Evolutionary conservation across 2,113 vertebrate species (phyloP).

Genomic region (Struthidea cinerea): DNA sequence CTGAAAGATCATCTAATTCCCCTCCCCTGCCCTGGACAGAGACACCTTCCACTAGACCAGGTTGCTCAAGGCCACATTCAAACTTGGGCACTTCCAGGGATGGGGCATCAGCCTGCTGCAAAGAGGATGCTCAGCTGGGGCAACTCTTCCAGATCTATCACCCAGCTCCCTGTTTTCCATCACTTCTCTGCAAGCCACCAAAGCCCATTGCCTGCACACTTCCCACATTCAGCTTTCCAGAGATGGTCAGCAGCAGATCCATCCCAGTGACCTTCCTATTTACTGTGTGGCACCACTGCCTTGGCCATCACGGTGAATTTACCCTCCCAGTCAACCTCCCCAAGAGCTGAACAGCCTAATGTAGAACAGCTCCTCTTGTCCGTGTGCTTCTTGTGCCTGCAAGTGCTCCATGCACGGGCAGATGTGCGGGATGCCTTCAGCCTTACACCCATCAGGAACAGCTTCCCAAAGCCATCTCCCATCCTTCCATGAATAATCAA

Average conservation of each 20-base stretch:
- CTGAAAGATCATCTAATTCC: not conserved
- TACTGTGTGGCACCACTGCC: not conserved
- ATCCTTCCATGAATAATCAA: not conserved
- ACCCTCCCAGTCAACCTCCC: not conserved
- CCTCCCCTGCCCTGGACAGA: not conserved
- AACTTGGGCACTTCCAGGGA: not conserved
- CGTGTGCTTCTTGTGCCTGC: not conserved
- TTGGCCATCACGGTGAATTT: not conserved
- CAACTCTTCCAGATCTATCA: not conserved
- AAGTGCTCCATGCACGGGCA: accelerated
- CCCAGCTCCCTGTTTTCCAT: not conserved
- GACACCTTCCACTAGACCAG: not conserved
- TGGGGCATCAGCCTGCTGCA: not conserved
- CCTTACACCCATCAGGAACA: not conserved
- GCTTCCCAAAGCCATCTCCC: not conserved
- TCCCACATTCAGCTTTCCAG: not conserved
- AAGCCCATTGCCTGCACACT: accelerated
- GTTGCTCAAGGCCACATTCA: not conserved
- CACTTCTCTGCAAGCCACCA: not conserved
- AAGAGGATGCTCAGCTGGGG: not conserved
- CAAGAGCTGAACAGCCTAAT: not conserved
- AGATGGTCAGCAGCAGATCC: not conserved
- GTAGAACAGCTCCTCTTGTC: not conserved
- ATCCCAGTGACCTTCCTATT: not conserved
- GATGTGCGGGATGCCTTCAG: accelerated